Evolutionary conservation across 2,888 invertebrate species (phyloP), one percentile per base, ranked within the genome.

Genomic region (Conchocele bisecta): DNA sequence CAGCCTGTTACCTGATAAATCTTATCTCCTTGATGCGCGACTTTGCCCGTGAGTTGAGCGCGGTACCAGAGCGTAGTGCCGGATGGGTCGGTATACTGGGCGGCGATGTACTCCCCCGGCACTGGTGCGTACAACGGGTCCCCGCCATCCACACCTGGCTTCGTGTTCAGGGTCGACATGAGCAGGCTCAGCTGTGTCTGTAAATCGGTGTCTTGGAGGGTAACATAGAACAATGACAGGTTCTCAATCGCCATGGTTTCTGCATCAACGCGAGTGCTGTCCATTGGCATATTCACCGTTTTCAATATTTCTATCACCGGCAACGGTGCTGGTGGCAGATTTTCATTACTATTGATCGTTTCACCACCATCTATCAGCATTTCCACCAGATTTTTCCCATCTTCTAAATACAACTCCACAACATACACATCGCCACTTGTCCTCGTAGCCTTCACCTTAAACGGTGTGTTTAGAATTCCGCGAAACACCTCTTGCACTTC

Each of bases 31-130:
- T n/a, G n/a, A n/a, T n/a, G n/a, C n/a, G n/a, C n/a, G n/a, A n/a
- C n/a, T n/a, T n/a, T n/a, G n/a, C n/a, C n/a, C n/a, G n/a, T n/a
- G n/a, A n/a, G n/a, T n/a, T n/a, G n/a, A 2, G 82, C 88, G 39
- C 89, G 54, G 56, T 88, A 89, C 88, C 88, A 89, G 9, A 37
- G 20, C 13, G 75, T 73, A 68, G 87, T 86, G 6, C 2, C 58
- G 13, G 50, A 60, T 28, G 79, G 81, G 3, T 29, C 63, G 17
- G 67, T 54, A 57, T 59, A 82, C 61, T 65, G 53, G 4, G 73
- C 75, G 31, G 73, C 82, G 1, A 81, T 73, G 24, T 78, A 57
- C 42, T 81, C 83, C 0, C 79, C 82, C 1, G 75, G 57, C 20
- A 41, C 56, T 15, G 81, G 79, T 9, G 29, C 35, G 50, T 82